Base-by-base conservation (phyloP, 2,888 invertebrate species). In the Drosophila nr. perissopoda region DNA sequence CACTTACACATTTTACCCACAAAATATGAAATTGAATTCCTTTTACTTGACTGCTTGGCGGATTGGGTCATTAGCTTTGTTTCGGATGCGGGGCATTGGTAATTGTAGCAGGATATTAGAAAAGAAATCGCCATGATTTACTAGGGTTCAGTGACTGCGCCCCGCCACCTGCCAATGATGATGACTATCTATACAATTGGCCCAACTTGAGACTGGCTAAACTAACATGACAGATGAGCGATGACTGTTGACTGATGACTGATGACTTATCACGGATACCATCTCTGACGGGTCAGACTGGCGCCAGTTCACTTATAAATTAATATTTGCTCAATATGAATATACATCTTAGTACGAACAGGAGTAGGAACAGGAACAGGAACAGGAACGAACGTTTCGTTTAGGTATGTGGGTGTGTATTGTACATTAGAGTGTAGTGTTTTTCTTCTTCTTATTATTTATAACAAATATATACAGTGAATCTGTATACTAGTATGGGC, bases 341-440 rank as follows among this genome's bases (percentile, higher is more conserved):
- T 16, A 8, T 45, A 21, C 16, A 45, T 7, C 21, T 21, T 21
- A 21, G 21, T 13, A 21, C 13, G 45, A 21, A 21, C 13, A 21
- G 45, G 45, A 21, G 7, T 4, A 16, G 21, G 2, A 16, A 16
- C 45, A n/a, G 21, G 2, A 16, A 16, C 45, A n/a, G 18, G 42
- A 42, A 13, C 13, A 2, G 13, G 21, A 21, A 21, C 10, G 10
- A 40, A 4, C 10, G 10, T 4, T n/a, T 40, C 10, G 4, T n/a
- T 40, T 40, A n/a, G 1, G 0, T n/a, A n/a, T n/a, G n/a, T n/a
- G 40, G n/a, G 0, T 10, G 1, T 10, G 4, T 10, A 2, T 10
- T 40, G n/a, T 10, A 2, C n/a, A 4, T 10, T 33, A 8, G 7
- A 4, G n/a, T 1, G 18, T 8, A 8, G 7, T 18, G 18, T 38